Evolutionary conservation across 1,140 invertebrate species (phyloP).

Genomic region (Cotesia chilonis): DNA sequence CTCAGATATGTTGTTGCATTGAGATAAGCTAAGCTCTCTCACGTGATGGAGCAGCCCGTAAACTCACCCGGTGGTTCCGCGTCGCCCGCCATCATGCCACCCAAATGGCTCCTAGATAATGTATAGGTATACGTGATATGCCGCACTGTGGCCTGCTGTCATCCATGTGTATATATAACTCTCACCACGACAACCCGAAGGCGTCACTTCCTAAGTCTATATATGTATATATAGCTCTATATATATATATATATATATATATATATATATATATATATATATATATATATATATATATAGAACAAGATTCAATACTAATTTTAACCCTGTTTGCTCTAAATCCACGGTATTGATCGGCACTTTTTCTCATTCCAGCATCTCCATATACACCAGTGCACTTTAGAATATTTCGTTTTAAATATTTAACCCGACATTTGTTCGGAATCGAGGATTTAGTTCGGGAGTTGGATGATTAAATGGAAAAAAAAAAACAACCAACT

Average conservation of each 20-base stretch:
- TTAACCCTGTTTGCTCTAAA: slow-evolving; percentile 2
- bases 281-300: neutral
- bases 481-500: neutral
- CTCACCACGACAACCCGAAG: slow-evolving; percentile 12
- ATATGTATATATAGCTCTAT: neutral
- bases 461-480: neutral
- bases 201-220: slow-evolving; percentile 15
- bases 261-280: too few species aligned
- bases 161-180: slow-evolving; percentile 36
- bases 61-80: slow-evolving; percentile 49
- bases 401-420: too few species aligned
- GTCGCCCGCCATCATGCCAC: slow-evolving; percentile 49
- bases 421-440: slow-evolving; percentile 2
- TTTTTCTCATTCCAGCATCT: neutral
- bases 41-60: slow-evolving; percentile 61
- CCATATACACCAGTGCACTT: neutral
- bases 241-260: too few species aligned
- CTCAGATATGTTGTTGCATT: slow-evolving; percentile 62
- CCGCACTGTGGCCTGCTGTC: slow-evolving; percentile 27
- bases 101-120: slow-evolving; percentile 61
- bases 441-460: too few species aligned
- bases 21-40: slow-evolving; percentile 63
- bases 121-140: slow-evolving; percentile 52
- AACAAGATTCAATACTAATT: slow-evolving; percentile 7
- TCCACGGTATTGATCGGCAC: neutral